phyloP scores from a whole-genome alignment of 1,140 invertebrate genomes.

The Bursaphelenchus mucronatus region DNA sequence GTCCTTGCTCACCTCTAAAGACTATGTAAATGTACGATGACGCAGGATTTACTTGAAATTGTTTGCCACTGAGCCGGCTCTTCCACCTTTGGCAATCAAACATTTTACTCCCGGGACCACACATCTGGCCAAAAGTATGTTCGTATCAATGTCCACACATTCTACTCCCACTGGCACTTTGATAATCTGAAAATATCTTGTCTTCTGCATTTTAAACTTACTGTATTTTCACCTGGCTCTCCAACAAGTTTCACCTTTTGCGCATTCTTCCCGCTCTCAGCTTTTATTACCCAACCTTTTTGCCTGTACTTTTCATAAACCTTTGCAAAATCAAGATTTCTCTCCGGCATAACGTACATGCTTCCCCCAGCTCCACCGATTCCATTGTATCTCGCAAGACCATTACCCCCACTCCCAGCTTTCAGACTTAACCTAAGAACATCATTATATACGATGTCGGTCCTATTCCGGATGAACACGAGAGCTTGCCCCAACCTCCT shows the following conservation, averaged over 20 bases:
- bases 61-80: constrained; percentile 45
- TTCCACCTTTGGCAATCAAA: constrained; percentile 54
- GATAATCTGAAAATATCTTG: constrained; percentile 34
- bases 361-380: constrained; percentile 52
- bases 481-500: not conserved
- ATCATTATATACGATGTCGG: constrained; percentile 28
- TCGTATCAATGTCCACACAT: constrained; percentile 42
- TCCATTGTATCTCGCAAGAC: constrained; percentile 48
- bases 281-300: constrained; percentile 24
- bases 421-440: constrained; percentile 27
- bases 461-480: too few species aligned
- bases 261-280: constrained; percentile 27
- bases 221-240: constrained; percentile 33
- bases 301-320: constrained; percentile 37
- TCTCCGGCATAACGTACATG: constrained; percentile 39
- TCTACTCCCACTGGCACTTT: constrained; percentile 58
- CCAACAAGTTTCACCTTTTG: constrained; percentile 38
- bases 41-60: constrained; percentile 40
- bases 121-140: constrained; percentile 46
- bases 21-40: not conserved
- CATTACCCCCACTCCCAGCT: constrained; percentile 26
- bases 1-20: constrained; percentile 50
- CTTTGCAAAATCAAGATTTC: constrained; percentile 40
- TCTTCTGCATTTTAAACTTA: constrained; percentile 18
- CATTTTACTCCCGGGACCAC: constrained; percentile 32